Conservation (phyloP, 92 coral and sea anemone species). For the Porites rus region DNA sequence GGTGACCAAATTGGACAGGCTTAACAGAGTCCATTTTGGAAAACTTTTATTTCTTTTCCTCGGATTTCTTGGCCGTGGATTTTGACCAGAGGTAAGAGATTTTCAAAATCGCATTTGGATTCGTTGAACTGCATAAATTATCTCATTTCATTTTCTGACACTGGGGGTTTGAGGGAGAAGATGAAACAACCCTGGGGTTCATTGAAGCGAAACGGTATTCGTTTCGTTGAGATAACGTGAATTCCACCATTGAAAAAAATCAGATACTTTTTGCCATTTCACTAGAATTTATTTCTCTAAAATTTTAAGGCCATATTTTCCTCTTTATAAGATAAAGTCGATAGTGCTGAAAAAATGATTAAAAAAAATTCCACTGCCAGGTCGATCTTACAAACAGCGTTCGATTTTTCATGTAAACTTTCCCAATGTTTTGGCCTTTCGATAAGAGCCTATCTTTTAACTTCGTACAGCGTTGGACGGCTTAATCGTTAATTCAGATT, state of each 20-base stretch:
- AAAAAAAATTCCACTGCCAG: neutral
- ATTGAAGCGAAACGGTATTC: slow-evolving; percentile 45
- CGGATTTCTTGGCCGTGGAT: slow-evolving; percentile 39
- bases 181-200: slow-evolving; percentile 23
- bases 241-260: neutral
- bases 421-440: too few species aligned
- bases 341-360: neutral
- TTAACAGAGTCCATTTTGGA: slow-evolving; percentile 34
- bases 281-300: neutral
- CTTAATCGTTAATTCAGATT: neutral
- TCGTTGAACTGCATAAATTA: slow-evolving; percentile 19
- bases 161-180: slow-evolving; percentile 2
- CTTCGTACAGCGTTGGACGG: neutral
- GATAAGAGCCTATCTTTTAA: neutral
- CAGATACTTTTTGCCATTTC: slow-evolving; percentile 2
- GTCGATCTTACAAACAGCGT: slow-evolving; percentile 20
- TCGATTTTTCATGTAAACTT: neutral
- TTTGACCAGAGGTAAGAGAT: slow-evolving; percentile 31
- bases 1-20: slow-evolving; percentile 54
- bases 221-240: slow-evolving; percentile 7
- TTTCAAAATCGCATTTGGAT: neutral
- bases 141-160: slow-evolving; percentile 15
- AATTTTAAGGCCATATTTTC: neutral
- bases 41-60: slow-evolving; percentile 21
- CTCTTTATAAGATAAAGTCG: neutral